These are phyloP conservation scores for Ammodramus savannarum DNA, from an alignment of 2,113 vertebrate genomes.

Conservation along the genomic window DNA sequence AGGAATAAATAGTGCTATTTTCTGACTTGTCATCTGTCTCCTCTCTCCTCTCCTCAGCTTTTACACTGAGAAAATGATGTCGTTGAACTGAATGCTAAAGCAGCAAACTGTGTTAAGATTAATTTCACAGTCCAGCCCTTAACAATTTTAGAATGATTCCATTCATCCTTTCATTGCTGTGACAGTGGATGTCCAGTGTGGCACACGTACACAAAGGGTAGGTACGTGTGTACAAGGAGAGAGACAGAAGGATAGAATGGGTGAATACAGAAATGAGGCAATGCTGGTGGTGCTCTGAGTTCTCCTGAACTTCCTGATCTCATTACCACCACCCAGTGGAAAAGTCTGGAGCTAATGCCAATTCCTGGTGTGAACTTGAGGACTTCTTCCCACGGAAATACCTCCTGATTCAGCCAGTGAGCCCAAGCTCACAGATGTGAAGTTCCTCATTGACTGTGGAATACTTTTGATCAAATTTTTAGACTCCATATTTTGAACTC, in stretches of 20 bases:
- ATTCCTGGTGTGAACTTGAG: background rate
- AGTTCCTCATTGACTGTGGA: background rate
- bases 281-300: background rate
- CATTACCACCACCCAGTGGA: constrained; percentile 39
- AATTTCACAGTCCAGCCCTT: background rate
- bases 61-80: background rate
- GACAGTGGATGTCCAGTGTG: background rate
- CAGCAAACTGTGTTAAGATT: background rate
- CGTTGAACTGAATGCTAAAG: background rate
- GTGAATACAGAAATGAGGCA: background rate
- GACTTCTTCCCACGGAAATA: background rate
- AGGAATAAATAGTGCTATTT: background rate
- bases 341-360: background rate
- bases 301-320: constrained; percentile 10
- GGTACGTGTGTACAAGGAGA: accelerated
- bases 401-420: background rate
- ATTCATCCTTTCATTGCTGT: background rate
- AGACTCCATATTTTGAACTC: background rate
- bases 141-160: background rate
- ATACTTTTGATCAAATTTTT: background rate
- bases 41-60: background rate
- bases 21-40: background rate
- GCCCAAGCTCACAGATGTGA: background rate
- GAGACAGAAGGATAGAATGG: background rate
- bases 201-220: accelerated